Base-by-base conservation (phyloP, 2,888 invertebrate genomes). In the Incurvaria masculella region DNA sequence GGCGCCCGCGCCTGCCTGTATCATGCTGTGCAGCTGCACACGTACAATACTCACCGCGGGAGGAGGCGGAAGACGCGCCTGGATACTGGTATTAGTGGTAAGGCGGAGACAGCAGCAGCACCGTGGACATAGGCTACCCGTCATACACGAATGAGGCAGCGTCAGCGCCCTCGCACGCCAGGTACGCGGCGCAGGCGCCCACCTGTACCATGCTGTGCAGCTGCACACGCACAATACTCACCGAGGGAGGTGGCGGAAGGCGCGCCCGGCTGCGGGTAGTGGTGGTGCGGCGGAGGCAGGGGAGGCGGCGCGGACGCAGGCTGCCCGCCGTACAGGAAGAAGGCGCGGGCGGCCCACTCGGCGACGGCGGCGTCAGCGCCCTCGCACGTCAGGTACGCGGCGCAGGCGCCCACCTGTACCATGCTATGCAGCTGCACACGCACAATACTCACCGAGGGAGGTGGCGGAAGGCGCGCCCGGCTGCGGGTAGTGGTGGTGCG, bases 271-370 rank as follows among this genome's bases (percentile, higher is more conserved):
- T 5, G 6, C 23, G 23, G 23, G 10, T 33, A n/a, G 3, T 4
- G 33, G 33, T 33, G 14, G 11, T 33, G 33, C 4, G 8, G 33
- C 6, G 33, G 33, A 3, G 8, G 66, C 53, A 62, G 66, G 43
- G 63, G 49, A 0, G 64, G 63, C 2, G 63, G 51, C 1, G 66
- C 68, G 1, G 65, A 68, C 5, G 68, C 59, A 5, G 86, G 81
- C 60, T 94, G 94, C 1, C 92, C 91, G 20, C 97, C 97, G 63
- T 93, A 95, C 53, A 94, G 72, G 70, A 96, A 92, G 71, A 96
- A 94, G 0, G 96, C 94, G 57, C 93, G 85, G 0, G 93, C 88
- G 0, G 97, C 96, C 88, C 92, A 90, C 61, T 94, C 89, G 44
- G 88, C 84, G 2, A 91, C 76, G 52, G 91, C 87, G 26, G 65